Base-by-base conservation (phyloP, 2,113 vertebrate genomes). In the Phodopus roborovskii region DNA sequence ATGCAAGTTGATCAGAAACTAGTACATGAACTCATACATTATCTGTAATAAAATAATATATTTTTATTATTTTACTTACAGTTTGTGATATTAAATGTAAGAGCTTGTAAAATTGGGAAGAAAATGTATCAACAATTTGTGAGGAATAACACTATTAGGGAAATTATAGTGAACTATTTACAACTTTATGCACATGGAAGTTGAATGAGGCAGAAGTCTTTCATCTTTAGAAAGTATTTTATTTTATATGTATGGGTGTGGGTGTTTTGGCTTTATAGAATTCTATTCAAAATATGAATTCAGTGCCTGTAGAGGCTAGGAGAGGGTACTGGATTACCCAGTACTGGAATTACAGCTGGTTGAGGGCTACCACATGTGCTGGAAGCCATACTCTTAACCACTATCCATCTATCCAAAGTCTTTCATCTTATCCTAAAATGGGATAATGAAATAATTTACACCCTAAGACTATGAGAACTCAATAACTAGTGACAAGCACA, bases 51-150 rank as follows among this genome's bases (percentile, higher is more conserved):
- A 96, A 66, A 90, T 60, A 93, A 93, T 26, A 91, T 48, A 75
- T 60, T 64, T 74, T 60, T 71, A 94, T 79, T 36, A 33, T 74
- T 93, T 91, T 90, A 92, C 64, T 96, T 96, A 70, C 20, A 4
- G 77, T 90, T 71, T 92, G 50, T 88, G 60, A 8, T 90, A 78
- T 68, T 85, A 48, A 94, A 90, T 42, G 16, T 30, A 90, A 92
- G 90, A 83, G 3, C 20, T 83, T 84, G 6, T 5, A 64, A 71
- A 87, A 94, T 66, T 78, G 83, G 60, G 53, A 92, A 6, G 81
- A 90, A 94, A 96, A 94, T 26, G 90, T 45, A 42, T 39, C 17
- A 93, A 66, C 0, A 60, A 26, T 58, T 19, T 92, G 5, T 66
- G 30, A 90, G 20, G 50, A 70, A 3, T 50, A 26, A 39, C 81